Evolutionary conservation across 30 jellyfish, hydroid and myxozoan genomes (phyloP).

Genomic region (Turritopsis dohrnii): DNA sequence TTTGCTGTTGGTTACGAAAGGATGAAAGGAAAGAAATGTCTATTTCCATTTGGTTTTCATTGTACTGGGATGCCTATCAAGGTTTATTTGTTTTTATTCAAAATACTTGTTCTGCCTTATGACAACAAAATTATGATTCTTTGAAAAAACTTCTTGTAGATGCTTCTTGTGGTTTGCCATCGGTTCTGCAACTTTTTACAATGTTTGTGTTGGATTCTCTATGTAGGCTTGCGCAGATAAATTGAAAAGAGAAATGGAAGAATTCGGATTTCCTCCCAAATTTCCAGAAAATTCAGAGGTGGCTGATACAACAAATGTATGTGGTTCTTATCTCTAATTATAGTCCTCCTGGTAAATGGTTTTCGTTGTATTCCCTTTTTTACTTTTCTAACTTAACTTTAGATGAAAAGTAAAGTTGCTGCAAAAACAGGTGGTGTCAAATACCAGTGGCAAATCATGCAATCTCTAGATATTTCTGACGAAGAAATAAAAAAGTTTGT

Average conservation of each 20-base stretch:
- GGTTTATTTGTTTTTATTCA: slow-evolving; percentile 31
- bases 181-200: background rate
- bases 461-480: slow-evolving; percentile 70
- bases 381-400: background rate
- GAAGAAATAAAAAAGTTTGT: slow-evolving; percentile 79
- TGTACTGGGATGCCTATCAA: slow-evolving; percentile 99
- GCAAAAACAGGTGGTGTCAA: slow-evolving; percentile 95
- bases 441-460: slow-evolving; percentile 98
- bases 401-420: slow-evolving; percentile 96
- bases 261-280: slow-evolving; percentile 90
- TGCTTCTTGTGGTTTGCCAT: background rate
- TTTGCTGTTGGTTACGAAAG: slow-evolving; percentile 99
- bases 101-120: background rate
- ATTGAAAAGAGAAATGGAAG: slow-evolving; percentile 90
- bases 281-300: slow-evolving; percentile 55
- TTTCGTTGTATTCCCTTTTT: background rate
- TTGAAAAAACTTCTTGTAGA: background rate
- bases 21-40: slow-evolving; percentile 88
- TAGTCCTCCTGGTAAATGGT: background rate
- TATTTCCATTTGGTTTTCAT: slow-evolving; percentile 99
- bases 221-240: slow-evolving; percentile 96
- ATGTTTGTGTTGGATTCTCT: background rate
- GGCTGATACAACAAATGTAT: slow-evolving; percentile 28
- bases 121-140: background rate
- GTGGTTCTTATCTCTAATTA: background rate